Evolutionary conservation across 2,797 vertebrate genomes (phyloP).

Genomic region (Apogon hyalosoma): DNA sequence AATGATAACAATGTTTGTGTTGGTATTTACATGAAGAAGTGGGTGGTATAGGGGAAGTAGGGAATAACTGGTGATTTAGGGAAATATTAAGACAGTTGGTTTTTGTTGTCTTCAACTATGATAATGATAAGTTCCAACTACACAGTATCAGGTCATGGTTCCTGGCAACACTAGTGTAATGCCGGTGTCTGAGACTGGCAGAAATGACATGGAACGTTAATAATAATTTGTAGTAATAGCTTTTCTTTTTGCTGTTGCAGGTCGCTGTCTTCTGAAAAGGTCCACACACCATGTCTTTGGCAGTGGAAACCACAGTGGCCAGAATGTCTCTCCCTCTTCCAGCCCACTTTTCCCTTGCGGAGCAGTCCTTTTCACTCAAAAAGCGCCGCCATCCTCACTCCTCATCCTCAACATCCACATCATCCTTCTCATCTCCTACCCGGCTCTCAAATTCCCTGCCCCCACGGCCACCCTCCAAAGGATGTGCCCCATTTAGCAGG

Average conservation of each 20-base stretch:
- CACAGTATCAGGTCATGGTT: no score
- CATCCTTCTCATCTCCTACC: slow-evolving; percentile 63
- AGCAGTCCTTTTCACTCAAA: slow-evolving; percentile 90
- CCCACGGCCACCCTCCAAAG: slow-evolving; percentile 88
- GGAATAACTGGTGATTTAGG: neutral
- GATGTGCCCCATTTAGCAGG: slow-evolving; percentile 84
- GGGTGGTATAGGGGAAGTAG: no score
- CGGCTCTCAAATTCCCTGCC: slow-evolving; percentile 82
- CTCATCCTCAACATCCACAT: slow-evolving; percentile 64
- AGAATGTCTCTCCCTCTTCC: slow-evolving; percentile 86
- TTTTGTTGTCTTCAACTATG: neutral
- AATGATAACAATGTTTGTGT: no score
- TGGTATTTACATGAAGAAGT: no score
- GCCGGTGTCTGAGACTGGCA: neutral
- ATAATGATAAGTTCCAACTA: no score
- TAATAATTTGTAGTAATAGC: neutral
- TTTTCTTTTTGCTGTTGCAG: slow-evolving; percentile 51
- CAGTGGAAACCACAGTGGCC: slow-evolving; percentile 76
- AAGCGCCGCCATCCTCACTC: slow-evolving; percentile 80
- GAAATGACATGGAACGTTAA: neutral
- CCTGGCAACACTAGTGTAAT: no score
- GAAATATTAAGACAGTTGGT: neutral
- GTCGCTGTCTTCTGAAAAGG: slow-evolving; percentile 26
- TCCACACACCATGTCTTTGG: slow-evolving; percentile 80
- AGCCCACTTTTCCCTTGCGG: slow-evolving; percentile 86